Evolutionary conservation across 2,113 vertebrate genomes (phyloP), one percentile per base, ranked within the genome.

Genomic region (Scatophagus argus): DNA sequence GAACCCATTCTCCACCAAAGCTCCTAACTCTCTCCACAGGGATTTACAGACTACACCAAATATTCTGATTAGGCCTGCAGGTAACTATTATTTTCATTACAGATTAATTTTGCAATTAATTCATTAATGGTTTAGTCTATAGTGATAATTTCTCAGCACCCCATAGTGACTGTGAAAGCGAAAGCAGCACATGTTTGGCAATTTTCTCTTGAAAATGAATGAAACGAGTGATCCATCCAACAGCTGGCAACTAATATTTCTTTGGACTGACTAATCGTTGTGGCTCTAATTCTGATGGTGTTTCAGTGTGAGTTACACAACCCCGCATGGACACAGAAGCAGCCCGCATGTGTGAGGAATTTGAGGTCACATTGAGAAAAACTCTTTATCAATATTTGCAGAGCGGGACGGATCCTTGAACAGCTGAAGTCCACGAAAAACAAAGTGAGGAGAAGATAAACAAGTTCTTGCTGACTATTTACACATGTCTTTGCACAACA

Each of bases 361-460:
- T 55, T 54, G 60, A 29, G 44, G n/a, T 54, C 66, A 63, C 32
- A 5, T 2, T 21, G 56, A 54, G 21, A 51, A 16, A 47, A 21
- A 14, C 17, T 29, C 49, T 36, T 64, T 29, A 54, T 67, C 65
- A 76, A 31, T 83, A 43, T 78, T 83, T 88, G 67, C 70, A 77
- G 52, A 76, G 60, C 51, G 46, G 83, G 81, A 63, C 44, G 66
- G 58, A 54, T 78, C 59, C 47, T 55, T 51, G 9, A 82, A 54
- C 0, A 54, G 34, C 52, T 63, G 36, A 39, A 56, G 74, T 51
- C 12, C 34, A 36, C 25, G 19, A 25, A 34, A 19, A 62, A 62
- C 46, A 32, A 25, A 39, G 47, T 3, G 32, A 63, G 44, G 44
- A n/a, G 0, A 63, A 59, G 29, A 84, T 47, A 74, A 75, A 79